phyloP scores from a whole-genome alignment of 2,113 vertebrate genomes.

The Paramisgurnus dabryanus region DNA sequence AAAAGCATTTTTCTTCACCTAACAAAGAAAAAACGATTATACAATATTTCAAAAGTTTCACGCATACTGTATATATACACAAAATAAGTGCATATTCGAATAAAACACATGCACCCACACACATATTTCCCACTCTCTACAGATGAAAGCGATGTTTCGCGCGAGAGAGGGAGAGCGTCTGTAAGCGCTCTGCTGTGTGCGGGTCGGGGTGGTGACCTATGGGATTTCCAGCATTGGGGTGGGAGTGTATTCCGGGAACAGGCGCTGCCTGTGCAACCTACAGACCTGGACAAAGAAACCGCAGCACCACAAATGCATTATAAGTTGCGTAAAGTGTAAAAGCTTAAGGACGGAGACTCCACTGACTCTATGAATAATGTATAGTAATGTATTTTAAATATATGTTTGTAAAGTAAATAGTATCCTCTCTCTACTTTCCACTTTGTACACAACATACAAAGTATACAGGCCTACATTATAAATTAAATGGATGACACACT shows the following conservation, averaged over 20 bases:
- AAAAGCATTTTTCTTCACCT: background rate
- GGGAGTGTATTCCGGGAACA: slow-evolving; percentile 74
- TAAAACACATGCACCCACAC: slow-evolving; percentile 37
- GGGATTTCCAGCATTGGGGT: slow-evolving; percentile 63
- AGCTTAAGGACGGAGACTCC: slow-evolving; percentile 61
- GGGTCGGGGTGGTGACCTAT: slow-evolving; percentile 70
- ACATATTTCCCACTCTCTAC: slow-evolving; percentile 31
- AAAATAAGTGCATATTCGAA: background rate
- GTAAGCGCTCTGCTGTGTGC: slow-evolving; percentile 60
- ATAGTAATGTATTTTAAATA: slow-evolving; percentile 78
- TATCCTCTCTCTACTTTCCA: background rate
- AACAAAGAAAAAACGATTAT: slow-evolving; percentile 1
- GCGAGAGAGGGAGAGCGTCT: slow-evolving; percentile 38
- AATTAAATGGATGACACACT: slow-evolving; percentile 36
- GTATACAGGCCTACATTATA: slow-evolving; percentile 8
- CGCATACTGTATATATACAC: background rate
- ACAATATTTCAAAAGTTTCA: background rate
- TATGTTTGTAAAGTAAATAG: slow-evolving; percentile 46
- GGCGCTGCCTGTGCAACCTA: slow-evolving; percentile 67
- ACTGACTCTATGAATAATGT: slow-evolving; percentile 75
- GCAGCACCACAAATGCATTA: slow-evolving; percentile 73
- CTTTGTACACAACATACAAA: slow-evolving; percentile 10
- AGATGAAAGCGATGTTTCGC: slow-evolving; percentile 36
- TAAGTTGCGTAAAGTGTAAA: slow-evolving; percentile 71
- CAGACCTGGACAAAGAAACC: slow-evolving; percentile 68